Conservation (phyloP, 2,888 invertebrate species). For the Tenthredo mesomela region DNA sequence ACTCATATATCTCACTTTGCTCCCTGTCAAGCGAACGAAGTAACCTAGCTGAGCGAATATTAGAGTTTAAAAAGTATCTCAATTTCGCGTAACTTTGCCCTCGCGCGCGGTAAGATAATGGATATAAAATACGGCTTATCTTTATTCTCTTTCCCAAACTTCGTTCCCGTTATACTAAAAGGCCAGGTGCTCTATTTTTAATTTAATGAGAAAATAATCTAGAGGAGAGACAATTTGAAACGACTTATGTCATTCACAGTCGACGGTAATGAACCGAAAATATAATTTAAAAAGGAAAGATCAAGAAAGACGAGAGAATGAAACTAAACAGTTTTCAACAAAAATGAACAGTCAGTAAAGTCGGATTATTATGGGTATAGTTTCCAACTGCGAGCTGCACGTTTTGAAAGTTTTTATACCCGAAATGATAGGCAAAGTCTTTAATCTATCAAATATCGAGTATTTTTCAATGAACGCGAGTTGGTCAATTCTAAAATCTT, state of each 20-base stretch:
- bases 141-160: background rate
- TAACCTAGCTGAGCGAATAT: constrained; percentile 8
- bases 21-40: constrained; percentile 3
- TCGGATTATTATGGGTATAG: background rate
- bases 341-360: background rate
- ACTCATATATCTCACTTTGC: constrained; percentile 15
- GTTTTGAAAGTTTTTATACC: background rate
- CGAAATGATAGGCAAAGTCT: background rate
- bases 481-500: background rate
- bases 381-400: background rate
- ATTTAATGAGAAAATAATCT: background rate
- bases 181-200: background rate
- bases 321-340: background rate
- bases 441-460: background rate
- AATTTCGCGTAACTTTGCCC: background rate
- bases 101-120: background rate
- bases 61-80: constrained; percentile 38
- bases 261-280: background rate
- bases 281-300: background rate
- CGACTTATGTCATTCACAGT: background rate
- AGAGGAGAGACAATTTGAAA: background rate
- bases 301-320: background rate
- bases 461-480: background rate
- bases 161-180: background rate
- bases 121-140: constrained; percentile 23